Evolutionary conservation across 2,113 vertebrate species (phyloP).

Genomic region (Leiothrix lutea): DNA sequence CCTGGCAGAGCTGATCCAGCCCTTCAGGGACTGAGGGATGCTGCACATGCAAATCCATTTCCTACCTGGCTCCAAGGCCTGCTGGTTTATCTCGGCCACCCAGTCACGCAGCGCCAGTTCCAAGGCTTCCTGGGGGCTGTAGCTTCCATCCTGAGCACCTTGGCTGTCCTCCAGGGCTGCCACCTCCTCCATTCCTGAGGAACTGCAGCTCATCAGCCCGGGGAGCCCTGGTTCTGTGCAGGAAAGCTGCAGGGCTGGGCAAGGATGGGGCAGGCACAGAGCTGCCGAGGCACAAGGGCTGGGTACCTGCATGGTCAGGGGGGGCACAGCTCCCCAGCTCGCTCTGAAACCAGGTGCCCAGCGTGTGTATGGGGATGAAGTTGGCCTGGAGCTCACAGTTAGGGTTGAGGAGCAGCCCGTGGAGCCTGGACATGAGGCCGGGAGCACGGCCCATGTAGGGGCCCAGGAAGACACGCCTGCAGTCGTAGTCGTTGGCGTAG

Average conservation of each 20-base stretch:
- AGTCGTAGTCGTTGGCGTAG: conserved; percentile 88
- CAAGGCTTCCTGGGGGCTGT: conserved; percentile 80
- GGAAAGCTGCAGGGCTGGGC: background rate
- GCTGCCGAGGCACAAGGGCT: background rate
- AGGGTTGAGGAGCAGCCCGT: conserved; percentile 84
- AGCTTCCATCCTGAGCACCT: conserved; percentile 25
- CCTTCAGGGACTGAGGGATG: background rate
- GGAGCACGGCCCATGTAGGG: conserved; percentile 83
- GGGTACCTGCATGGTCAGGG: background rate
- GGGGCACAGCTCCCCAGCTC: conserved; percentile 18
- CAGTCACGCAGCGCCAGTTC: conserved; percentile 78
- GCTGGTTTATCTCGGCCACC: conserved; percentile 80
- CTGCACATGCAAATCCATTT: fast-evolving
- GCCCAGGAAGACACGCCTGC: conserved; percentile 84
- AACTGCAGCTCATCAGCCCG: background rate
- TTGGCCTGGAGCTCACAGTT: conserved; percentile 91
- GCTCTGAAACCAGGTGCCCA: conserved; percentile 77
- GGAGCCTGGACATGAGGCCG: conserved; percentile 67
- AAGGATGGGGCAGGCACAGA: background rate
- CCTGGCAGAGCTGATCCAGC: background rate
- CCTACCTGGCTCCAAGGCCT: conserved; percentile 79
- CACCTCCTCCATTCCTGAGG: background rate
- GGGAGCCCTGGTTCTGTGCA: background rate
- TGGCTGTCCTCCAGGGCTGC: background rate
- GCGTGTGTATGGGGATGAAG: conserved; percentile 83